phyloP scores from a whole-genome alignment of 2,797 vertebrate genomes.

The Rhadinocentrus ornatus region DNA sequence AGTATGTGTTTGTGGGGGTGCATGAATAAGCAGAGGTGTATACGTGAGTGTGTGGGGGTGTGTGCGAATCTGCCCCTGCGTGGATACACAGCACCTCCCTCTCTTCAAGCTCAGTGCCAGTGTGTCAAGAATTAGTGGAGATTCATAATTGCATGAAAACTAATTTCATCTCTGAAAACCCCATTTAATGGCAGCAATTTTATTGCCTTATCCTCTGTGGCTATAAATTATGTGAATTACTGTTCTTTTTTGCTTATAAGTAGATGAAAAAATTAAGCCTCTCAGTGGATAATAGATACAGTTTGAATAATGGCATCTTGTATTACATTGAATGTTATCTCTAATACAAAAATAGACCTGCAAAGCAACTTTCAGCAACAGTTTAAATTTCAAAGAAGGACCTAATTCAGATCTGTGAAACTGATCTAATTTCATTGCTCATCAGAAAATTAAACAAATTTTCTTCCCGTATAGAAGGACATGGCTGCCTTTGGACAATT shows the following conservation, averaged over 20 bases:
- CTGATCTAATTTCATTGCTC: conserved; percentile 15
- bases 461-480: neutral
- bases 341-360: conserved; percentile 28
- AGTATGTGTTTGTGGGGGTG: conserved; percentile 4
- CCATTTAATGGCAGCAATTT: conserved; percentile 73
- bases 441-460: conserved; percentile 8
- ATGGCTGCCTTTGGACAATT: neutral
- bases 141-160: conserved; percentile 79
- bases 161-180: conserved; percentile 79
- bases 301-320: conserved; percentile 64
- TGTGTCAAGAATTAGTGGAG: conserved; percentile 75
- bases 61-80: conserved; percentile 17
- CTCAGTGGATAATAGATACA: conserved; percentile 66
- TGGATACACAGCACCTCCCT: conserved; percentile 34
- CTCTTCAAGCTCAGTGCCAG: conserved; percentile 57
- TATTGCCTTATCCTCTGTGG: conserved; percentile 71
- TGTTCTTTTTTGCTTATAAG: conserved; percentile 65
- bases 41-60: conserved; percentile 18
- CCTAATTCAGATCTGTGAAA: conserved; percentile 14
- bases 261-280: conserved; percentile 66
- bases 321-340: conserved; percentile 42
- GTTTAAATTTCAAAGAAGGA: conserved; percentile 11
- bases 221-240: conserved; percentile 73
- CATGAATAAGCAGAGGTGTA: conserved; percentile 27
- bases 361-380: conserved; percentile 34